A percentile compares a stretch with the other conserved stretches of the same genome.
phyloP scores from a whole-genome alignment of 2,888 invertebrate species.

The Campoletis raptor region DNA sequence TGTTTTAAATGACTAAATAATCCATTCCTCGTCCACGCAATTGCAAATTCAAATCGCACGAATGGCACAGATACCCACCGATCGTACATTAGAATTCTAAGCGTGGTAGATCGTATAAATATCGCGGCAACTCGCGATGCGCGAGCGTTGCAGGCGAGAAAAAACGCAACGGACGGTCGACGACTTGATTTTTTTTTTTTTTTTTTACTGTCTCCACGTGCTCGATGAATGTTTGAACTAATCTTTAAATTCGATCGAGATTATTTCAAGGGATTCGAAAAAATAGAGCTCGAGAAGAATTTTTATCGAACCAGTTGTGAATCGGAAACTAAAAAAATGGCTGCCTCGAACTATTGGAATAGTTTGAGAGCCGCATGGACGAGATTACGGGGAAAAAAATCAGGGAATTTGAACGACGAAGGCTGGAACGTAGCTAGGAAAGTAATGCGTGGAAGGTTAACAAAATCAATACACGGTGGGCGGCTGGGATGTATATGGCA shows the following conservation, averaged over 20 bases:
- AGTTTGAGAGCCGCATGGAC: not conserved
- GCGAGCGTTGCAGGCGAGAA: conserved; percentile 26
- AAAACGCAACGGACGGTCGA: not conserved
- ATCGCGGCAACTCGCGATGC: not conserved
- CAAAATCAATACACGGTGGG: conserved; percentile 79
- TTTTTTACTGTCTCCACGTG: not conserved
- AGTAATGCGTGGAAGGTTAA: conserved; percentile 75
- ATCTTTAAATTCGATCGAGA: not conserved
- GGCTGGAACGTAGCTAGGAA: conserved; percentile 21
- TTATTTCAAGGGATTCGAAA: not conserved
- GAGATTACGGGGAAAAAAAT: not conserved
- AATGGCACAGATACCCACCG: conserved; percentile 63
- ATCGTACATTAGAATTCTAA: conserved; percentile 64
- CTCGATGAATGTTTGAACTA: not conserved
- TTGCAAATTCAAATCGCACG: conserved; percentile 64
- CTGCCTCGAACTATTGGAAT: not conserved
- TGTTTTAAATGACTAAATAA: conserved; percentile 19
- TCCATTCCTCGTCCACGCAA: conserved; percentile 39
- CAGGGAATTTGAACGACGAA: not conserved
- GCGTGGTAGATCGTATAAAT: conserved; percentile 44
- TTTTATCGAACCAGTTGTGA: not conserved
- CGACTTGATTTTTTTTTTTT: not conserved
- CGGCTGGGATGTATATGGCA: conserved; percentile 67
- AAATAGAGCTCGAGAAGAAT: not conserved
- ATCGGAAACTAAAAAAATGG: not conserved